Evolutionary conservation across 2,113 vertebrate genomes (phyloP).

Genomic region (Burhinus bistriatus): DNA sequence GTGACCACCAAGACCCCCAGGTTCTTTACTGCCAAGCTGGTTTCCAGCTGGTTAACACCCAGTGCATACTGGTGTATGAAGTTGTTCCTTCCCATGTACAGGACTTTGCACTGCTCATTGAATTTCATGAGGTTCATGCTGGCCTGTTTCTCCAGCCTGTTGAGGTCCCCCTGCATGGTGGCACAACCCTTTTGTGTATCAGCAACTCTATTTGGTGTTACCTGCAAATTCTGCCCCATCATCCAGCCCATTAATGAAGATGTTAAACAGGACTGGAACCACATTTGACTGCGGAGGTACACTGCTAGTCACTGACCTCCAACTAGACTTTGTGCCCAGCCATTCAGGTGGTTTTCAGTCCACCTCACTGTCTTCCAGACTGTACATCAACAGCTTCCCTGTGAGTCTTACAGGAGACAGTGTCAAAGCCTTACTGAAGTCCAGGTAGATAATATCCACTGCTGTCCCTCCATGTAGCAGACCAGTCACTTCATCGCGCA

Average conservation of each 20-base stretch:
- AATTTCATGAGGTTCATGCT: not conserved
- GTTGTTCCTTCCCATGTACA: not conserved
- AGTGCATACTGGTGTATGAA: not conserved
- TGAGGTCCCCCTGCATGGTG: not conserved
- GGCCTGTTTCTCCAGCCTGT: not conserved
- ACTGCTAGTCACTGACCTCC: not conserved
- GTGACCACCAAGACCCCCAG: not conserved
- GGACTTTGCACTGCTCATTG: not conserved
- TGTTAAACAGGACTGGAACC: not conserved
- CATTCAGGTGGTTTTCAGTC: not conserved
- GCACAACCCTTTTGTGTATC: not conserved
- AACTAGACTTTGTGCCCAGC: not conserved
- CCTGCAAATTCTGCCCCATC: not conserved
- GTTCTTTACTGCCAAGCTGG: not conserved
- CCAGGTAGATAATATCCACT: not conserved
- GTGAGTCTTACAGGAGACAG: not conserved
- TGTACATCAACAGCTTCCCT: not conserved
- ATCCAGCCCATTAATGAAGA: not conserved
- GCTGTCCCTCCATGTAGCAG: not conserved
- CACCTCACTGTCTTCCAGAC: not conserved
- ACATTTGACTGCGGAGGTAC: not conserved
- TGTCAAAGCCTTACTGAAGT: not conserved
- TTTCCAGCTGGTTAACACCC: not conserved
- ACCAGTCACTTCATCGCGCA: not conserved
- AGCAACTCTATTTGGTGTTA: fast-evolving